phyloP scores from a whole-genome alignment of 2,113 vertebrate genomes.

The Cyprinodon variegatus region DNA sequence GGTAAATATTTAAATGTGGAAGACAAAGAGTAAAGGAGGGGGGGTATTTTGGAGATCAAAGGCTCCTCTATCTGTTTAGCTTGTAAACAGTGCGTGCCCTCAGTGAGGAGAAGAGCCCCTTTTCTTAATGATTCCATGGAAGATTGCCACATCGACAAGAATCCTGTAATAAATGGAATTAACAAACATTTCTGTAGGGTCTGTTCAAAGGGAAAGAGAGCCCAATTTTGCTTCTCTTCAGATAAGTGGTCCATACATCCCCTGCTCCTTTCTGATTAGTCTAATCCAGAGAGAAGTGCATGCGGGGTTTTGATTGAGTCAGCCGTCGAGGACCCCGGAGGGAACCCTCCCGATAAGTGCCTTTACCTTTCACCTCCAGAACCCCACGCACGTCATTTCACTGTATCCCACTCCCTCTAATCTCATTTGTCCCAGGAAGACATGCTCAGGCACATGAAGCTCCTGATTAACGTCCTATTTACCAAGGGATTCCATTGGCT shows the following conservation, averaged over 20 bases:
- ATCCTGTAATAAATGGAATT: slow-evolving; percentile 86
- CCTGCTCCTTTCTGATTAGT: slow-evolving; percentile 85
- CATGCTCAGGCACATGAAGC: slow-evolving; percentile 78
- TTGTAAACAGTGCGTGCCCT: slow-evolving; percentile 79
- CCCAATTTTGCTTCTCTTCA: slow-evolving; percentile 81
- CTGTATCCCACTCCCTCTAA: slow-evolving; percentile 74
- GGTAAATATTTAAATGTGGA: slow-evolving; percentile 74
- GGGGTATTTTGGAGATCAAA: slow-evolving; percentile 80
- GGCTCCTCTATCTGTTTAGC: slow-evolving; percentile 76
- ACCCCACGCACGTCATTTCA: slow-evolving; percentile 75
- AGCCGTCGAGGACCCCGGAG: slow-evolving; percentile 77
- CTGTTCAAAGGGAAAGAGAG: slow-evolving; percentile 83
- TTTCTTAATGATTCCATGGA: slow-evolving; percentile 82
- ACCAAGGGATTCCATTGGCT: slow-evolving; percentile 68
- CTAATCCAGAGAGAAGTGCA: slow-evolving; percentile 85
- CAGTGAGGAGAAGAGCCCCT: slow-evolving; percentile 74
- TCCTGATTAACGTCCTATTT: slow-evolving; percentile 79
- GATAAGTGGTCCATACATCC: slow-evolving; percentile 84
- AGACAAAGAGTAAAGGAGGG: slow-evolving; percentile 67
- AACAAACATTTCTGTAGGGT: slow-evolving; percentile 88
- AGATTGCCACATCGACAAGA: slow-evolving; percentile 85
- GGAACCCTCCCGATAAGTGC: slow-evolving; percentile 83
- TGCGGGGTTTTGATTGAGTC: slow-evolving; percentile 85
- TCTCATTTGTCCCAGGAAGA: slow-evolving; percentile 82
- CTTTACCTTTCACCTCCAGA: slow-evolving; percentile 88